These are phyloP conservation scores for Colostygia pectinataria DNA, from an alignment of 2,888 invertebrate species.

Conservation along the genomic window DNA sequence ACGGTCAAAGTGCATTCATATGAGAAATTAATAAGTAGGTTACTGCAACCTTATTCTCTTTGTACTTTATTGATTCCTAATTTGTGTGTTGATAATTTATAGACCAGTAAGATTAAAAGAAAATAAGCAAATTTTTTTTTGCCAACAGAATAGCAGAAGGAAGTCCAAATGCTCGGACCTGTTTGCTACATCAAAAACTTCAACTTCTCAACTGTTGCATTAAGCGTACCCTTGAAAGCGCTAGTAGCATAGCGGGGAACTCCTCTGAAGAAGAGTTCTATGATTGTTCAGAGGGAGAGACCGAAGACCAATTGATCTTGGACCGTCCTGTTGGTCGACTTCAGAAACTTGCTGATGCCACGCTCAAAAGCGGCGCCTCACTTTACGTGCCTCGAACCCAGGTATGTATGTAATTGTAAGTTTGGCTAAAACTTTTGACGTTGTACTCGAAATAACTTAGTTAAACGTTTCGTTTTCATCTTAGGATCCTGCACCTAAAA, in stretches of 20 bases:
- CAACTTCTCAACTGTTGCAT: slow-evolving; percentile 93
- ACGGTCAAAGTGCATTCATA: too few relatives aligned
- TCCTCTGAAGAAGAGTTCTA: slow-evolving; percentile 89
- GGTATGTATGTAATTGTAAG: slow-evolving; percentile 44
- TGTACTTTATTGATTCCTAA: too few relatives aligned
- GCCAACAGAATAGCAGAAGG: slow-evolving; percentile 89
- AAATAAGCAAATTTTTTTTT: slow-evolving; percentile 30
- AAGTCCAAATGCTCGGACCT: slow-evolving; percentile 93
- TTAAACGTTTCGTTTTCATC: slow-evolving; percentile 2
- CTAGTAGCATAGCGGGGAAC: slow-evolving; percentile 54
- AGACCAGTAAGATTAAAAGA: too few relatives aligned
- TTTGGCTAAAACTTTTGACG: background rate
- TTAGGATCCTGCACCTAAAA: slow-evolving; percentile 97
- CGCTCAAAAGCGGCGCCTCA: slow-evolving; percentile 67
- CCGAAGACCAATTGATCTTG: slow-evolving; percentile 73
- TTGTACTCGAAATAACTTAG: background rate
- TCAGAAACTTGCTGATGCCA: slow-evolving; percentile 61
- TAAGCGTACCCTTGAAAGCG: slow-evolving; percentile 80
- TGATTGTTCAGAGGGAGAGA: slow-evolving; percentile 86
- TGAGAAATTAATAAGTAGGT: too few relatives aligned
- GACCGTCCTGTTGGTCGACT: slow-evolving; percentile 68
- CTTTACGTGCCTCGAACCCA: slow-evolving; percentile 73
- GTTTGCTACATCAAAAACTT: slow-evolving; percentile 96
- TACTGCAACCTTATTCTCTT: too few relatives aligned
- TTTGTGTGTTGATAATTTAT: background rate